Base-by-base conservation (phyloP, 2,797 vertebrate genomes). In the Hypotaenidia okinawae region DNA sequence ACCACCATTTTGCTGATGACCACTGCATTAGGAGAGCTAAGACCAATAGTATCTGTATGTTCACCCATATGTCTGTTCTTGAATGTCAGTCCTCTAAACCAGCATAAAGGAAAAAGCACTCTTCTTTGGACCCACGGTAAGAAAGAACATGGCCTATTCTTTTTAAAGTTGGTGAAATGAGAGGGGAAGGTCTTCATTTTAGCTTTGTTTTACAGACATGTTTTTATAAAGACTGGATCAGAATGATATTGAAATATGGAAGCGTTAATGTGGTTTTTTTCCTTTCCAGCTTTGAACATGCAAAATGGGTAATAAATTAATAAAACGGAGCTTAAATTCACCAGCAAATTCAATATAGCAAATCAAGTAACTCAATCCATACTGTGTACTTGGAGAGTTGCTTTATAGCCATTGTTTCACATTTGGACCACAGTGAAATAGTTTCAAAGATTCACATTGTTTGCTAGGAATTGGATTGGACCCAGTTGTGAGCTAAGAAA, bases 131-230 rank as follows among this genome's bases (percentile, higher is more conserved):
- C 51, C 45, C 25, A 22, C 90, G 33, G 55, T 82, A 81, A 95
- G 83, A 94, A 89, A 86, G 66, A 93, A 75, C 69, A 27, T 55
- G 43, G 58, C 37, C 88, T 43, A 35, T 97, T 94, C 89, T 86
- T 95, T 94, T 87, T 75, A 3, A 82, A 54, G 49, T n/a, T 74
- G 33, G 35, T 76, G 7, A 96, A 94, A 95, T 68, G 54, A 66
- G n/a, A 33, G 15, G 15, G 55, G n/a, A 89, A 68, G 72, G 25
- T 35, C 37, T 73, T 77, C 4, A 12, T 30, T 89, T 84, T 77
- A 83, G 77, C 16, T 63, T 59, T 57, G 14, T 87, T 79, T 92
- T 76, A 72, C 18, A 43, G 63, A 39, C 7, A 10, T 11, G 3
- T 68, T 81, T 11, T 33, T 73, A 22, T 84, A 76, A 83, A 87